Evolutionary conservation across 2,113 vertebrate species (phyloP).

Genomic region (Barnardius zonarius): DNA sequence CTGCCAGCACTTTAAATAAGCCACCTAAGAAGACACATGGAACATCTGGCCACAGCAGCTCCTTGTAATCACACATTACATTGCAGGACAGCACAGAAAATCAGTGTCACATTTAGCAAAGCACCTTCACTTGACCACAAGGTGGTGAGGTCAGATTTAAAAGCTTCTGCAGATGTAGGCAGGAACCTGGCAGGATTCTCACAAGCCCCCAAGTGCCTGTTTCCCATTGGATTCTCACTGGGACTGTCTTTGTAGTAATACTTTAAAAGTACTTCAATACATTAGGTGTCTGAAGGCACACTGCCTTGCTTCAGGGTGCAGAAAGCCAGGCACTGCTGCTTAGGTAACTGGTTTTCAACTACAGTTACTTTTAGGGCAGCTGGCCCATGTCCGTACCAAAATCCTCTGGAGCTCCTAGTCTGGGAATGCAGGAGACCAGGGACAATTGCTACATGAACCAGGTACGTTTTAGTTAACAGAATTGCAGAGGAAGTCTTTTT

Average conservation of each 20-base stretch:
- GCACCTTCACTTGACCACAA: background rate
- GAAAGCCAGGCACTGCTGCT: background rate
- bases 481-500: background rate
- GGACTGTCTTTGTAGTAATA: background rate
- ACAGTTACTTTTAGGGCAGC: background rate
- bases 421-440: background rate
- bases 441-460: background rate
- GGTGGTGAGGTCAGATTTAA: background rate
- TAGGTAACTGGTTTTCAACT: background rate
- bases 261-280: background rate
- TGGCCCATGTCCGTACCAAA: background rate
- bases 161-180: background rate
- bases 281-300: background rate
- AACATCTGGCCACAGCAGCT: slow-evolving; percentile 38
- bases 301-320: background rate
- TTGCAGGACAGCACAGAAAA: background rate
- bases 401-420: background rate
- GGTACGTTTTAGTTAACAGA: background rate
- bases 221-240: background rate
- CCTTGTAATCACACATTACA: slow-evolving; percentile 1
- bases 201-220: background rate
- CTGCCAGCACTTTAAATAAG: slow-evolving; percentile 27
- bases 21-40: background rate
- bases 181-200: background rate
- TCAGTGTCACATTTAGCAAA: background rate